phyloP scores from a whole-genome alignment of 1,140 invertebrate genomes.

The Oryzaephilus surinamensis region DNA sequence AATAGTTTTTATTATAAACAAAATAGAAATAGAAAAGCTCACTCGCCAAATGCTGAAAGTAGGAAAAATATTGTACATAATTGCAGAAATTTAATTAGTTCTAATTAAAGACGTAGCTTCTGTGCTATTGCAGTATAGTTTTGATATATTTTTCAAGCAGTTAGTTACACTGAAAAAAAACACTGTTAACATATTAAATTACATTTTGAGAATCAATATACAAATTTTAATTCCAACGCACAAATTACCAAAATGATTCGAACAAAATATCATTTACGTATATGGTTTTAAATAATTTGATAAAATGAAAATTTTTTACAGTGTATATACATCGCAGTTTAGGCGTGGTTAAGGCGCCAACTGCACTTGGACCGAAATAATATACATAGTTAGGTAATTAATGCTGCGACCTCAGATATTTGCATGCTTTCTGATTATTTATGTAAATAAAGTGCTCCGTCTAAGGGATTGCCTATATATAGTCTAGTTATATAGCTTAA shows the following conservation, averaged over 20 bases:
- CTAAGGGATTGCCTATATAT: slow-evolving; percentile 12
- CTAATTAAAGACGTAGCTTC: slow-evolving; percentile 19
- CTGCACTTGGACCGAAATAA: no score
- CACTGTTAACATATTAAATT: background rate
- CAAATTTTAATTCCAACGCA: background rate
- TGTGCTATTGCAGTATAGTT: no score
- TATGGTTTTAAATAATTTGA: no score
- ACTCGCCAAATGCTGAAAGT: no score
- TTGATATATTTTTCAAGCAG: no score
- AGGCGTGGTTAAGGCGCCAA: slow-evolving; percentile 17
- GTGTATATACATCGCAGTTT: no score
- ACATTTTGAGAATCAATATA: background rate
- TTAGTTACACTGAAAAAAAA: no score
- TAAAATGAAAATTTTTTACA: no score
- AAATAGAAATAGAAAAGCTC: no score
- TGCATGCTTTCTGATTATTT: slow-evolving; percentile 33
- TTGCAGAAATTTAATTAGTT: slow-evolving; percentile 23
- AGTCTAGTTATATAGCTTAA: no score
- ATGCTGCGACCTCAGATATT: slow-evolving; percentile 27
- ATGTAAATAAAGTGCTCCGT: slow-evolving; percentile 28
- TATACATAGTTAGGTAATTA: slow-evolving; percentile 28
- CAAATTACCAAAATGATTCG: background rate
- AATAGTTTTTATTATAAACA: no score
- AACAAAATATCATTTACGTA: no score
- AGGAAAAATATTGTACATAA: slow-evolving; percentile 5